These are phyloP conservation scores for Hymenopus coronatus DNA, from an alignment of 2,888 invertebrate genomes.

Conservation along the genomic window DNA sequence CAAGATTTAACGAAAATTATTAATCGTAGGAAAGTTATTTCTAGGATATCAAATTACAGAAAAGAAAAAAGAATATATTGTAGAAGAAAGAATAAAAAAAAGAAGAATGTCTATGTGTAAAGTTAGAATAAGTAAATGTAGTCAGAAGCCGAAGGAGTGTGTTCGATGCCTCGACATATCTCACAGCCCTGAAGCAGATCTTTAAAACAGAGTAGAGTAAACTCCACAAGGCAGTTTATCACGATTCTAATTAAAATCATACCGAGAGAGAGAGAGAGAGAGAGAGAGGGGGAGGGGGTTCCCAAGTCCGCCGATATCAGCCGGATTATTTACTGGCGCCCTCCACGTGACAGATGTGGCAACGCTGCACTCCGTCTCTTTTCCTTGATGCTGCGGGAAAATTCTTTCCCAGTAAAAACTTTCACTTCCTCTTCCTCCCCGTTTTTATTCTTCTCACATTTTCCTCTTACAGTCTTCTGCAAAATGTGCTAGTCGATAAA, in stretches of 20 bases:
- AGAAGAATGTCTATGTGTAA: neutral
- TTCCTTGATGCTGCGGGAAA: neutral
- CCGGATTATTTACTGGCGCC: conserved; percentile 4
- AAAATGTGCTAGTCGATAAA: neutral
- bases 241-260: conserved; percentile 18
- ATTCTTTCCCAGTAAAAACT: neutral
- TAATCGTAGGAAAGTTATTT: too few relatives aligned
- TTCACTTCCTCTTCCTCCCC: neutral
- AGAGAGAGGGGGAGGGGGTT: neutral
- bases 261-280: neutral
- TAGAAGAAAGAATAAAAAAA: too few relatives aligned
- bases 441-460: neutral
- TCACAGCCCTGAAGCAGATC: too few relatives aligned
- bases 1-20: too few relatives aligned
- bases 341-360: neutral
- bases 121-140: neutral
- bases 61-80: too few relatives aligned
- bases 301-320: neutral
- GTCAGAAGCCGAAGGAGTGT: neutral
- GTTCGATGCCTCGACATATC: neutral
- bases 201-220: too few relatives aligned
- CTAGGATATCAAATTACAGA: too few relatives aligned
- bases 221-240: conserved; percentile 2
- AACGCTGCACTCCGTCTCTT: neutral
- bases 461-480: neutral